Evolutionary conservation across 2,888 invertebrate genomes (phyloP).

Genomic region (Metopia argyrocephala): DNA sequence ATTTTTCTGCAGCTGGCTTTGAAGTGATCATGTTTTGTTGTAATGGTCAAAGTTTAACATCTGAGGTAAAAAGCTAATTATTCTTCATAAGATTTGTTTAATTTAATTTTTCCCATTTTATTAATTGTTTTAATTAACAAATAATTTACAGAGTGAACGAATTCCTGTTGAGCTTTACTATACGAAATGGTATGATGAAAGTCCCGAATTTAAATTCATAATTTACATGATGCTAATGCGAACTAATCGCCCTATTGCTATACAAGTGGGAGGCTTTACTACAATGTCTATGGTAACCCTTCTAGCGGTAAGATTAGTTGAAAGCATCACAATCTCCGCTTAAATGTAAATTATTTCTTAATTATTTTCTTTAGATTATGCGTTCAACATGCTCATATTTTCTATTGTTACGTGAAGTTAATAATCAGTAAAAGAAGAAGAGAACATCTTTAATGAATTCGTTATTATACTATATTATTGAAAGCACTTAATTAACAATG

Average conservation of each 20-base stretch:
- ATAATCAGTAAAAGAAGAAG: constrained; percentile 9
- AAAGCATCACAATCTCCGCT: not conserved
- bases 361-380: constrained; percentile 66
- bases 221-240: constrained; percentile 72
- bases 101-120: not conserved
- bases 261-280: constrained; percentile 72
- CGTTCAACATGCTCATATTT: constrained; percentile 73
- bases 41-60: constrained; percentile 65
- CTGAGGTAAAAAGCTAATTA: constrained; percentile 52
- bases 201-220: constrained; percentile 69
- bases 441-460: no score
- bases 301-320: constrained; percentile 66
- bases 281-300: constrained; percentile 72
- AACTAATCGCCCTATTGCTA: constrained; percentile 65
- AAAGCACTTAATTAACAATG: no score
- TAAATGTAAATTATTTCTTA: not conserved
- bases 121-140: no score
- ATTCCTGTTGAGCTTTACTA: constrained; percentile 70
- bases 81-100: not conserved
- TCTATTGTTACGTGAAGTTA: constrained; percentile 66
- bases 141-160: constrained; percentile 68
- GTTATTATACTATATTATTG: no score
- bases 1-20: constrained; percentile 60
- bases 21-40: constrained; percentile 65
- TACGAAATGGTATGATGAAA: constrained; percentile 73